Evolutionary conservation across 2,797 vertebrate genomes (phyloP), one percentile per base, ranked within the genome.

Genomic region (Clarias platycephalus): DNA sequence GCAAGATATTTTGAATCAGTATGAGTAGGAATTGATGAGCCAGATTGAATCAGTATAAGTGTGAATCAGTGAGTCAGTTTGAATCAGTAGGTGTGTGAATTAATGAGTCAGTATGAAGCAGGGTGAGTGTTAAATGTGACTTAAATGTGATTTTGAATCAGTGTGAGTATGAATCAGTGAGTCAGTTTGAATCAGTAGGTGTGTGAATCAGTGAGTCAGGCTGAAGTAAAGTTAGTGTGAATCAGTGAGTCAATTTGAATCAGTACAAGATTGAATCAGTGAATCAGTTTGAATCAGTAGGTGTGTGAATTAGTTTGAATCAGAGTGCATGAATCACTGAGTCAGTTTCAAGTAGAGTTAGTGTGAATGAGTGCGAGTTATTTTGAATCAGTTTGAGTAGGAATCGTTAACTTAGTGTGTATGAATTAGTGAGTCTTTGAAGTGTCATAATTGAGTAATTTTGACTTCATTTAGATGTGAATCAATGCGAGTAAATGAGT

Each of bases 1-100:
- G 86, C 34, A 34, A 88, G 68, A 71, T 10, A 37, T 18, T 85
- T 40, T 83, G 70, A 82, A 67, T 83, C 64, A 15, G 86, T 82
- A 71, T 26, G 0, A 63, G 77, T 66, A 79, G 34, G 34, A 34
- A 34, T 34, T 34, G 34, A 2, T 84, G 71, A 67, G 84, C 86
- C 81, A n/a, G 49, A 18, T 37, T 18, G 20, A 74, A 57, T 58
- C 31, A 62, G 55, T 57, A 4, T 20, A 4, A 58, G 55, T 55
- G 57, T 49, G 71, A 8, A 66, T 66, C 22, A 37, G 49, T 63
- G 37, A 5, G 37, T 37, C 34, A 37, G 37, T 37, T 4, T 12
- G 18, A 22, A 26, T 68, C 40, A 57, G 37, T 6, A 12, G 6
- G 7, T n/a, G 60, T 22, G 9, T 60, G 58, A 40, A 40, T 40